phyloP scores from a whole-genome alignment of 1,140 invertebrate species.

The Geopemphigus sp. region DNA sequence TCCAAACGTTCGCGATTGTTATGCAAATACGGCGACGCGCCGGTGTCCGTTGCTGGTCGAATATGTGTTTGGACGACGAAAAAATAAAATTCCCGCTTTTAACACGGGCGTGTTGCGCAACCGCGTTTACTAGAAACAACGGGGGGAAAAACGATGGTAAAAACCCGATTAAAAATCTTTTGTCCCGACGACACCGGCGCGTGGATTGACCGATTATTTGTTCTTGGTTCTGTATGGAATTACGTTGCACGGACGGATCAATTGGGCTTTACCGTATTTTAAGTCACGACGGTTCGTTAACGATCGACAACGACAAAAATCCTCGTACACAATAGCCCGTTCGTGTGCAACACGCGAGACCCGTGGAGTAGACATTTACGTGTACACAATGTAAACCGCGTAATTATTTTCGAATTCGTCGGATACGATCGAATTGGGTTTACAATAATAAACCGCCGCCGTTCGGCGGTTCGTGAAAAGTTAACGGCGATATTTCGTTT shows the following conservation, averaged over 20 bases:
- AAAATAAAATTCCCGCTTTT: neutral
- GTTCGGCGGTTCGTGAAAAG: neutral
- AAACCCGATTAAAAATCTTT: neutral
- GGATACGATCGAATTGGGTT: neutral
- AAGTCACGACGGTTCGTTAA: neutral
- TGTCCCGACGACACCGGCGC: no score
- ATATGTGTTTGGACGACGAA: neutral
- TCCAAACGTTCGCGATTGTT: constrained; percentile 8
- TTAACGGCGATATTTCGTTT: neutral
- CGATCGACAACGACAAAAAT: neutral
- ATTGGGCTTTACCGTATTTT: neutral
- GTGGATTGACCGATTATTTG: neutral
- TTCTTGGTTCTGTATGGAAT: no score
- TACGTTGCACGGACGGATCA: neutral
- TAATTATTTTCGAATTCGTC: constrained; percentile 1
- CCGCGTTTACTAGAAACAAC: neutral
- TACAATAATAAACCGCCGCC: neutral
- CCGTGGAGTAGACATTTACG: no score
- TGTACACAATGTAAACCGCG: neutral
- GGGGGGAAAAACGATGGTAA: neutral
- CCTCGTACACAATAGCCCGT: no score
- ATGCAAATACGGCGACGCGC: constrained; percentile 1
- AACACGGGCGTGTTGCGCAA: neutral
- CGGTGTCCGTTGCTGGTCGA: constrained; percentile 1
- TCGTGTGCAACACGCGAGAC: neutral